Evolutionary conservation across 2,888 invertebrate species (phyloP), one percentile per base, ranked within the genome.

Genomic region (Lithosia quadra): DNA sequence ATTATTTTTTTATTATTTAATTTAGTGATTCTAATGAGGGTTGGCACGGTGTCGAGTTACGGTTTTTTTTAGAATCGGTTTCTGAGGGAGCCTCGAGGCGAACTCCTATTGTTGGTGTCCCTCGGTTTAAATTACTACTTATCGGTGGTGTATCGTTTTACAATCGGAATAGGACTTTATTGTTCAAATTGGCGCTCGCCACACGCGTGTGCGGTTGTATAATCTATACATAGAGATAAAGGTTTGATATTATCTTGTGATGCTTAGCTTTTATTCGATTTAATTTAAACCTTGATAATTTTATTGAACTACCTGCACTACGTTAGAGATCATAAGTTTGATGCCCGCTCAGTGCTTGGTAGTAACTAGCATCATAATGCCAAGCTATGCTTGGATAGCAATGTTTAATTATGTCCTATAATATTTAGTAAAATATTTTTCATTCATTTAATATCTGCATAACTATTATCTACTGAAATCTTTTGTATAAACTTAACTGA

Each of bases 31-130:
- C 83, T 90, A 90, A 92, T 91, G 89, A 90, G 89, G 91, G 91
- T 86, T 84, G 82, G 78, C 82, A 79, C 82, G 86, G 94, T 91
- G 88, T 94, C 91, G 81, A 84, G 81, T 94, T 92, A 85, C 94
- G 89, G 79, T 88, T 78, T 88, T 58, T 63, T 90, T 84, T 82
- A 88, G 84, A 81, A 83, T 82, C 75, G 79, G 82, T 86, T 88
- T 87, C 80, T 84, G 81, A 80, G 86, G 88, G 86, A 79, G 88
- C 90, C 89, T 84, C 80, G 79, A 86, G 79, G 83, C 83, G 73
- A 75, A 70, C 68, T 76, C 81, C 83, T 86, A 90, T 89, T 90
- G 90, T 90, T 84, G 83, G 74, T 84, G 84, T 86, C 89, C 91
- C 88, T 82, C 77, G 75, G 84, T 86, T 86, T 84, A 88, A 89